Evolutionary conservation across 1,140 invertebrate species (phyloP), one percentile per base, ranked within the genome.

Genomic region (Diorhabda carinulata): DNA sequence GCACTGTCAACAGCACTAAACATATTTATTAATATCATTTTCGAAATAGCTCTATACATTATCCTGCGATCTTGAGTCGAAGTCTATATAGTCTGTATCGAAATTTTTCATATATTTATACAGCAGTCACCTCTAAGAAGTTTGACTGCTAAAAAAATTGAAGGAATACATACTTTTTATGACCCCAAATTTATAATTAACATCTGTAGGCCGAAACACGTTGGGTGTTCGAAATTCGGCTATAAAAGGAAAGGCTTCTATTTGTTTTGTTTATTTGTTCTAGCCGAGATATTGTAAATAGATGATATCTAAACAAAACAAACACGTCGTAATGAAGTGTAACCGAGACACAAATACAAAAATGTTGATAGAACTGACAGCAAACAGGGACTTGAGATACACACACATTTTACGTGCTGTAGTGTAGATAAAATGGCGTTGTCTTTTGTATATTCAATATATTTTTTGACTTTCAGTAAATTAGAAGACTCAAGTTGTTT

Each of bases 241-340:
- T 52, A n/a, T 52, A 52, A 52, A 52, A 52, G 47, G 47, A 52
- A 52, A 52, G n/a, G 47, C 47, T 52, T 52, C 47, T 52, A n/a
- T 52, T 52, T 52, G 47, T 52, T 52, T 52, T 52, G 47, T 52
- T 52, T 52, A 52, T 52, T 52, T 52, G 47, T 52, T 52, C 47
- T 6, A 52, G 47, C 47, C 47, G 47, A 52, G 47, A 52, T 52
- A 52, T 52, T 52, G 47, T 52, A 52, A 52, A 52, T 52, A 52
- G 47, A 52, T 52, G 47, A 52, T 52, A 52, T 52, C 47, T 52
- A 52, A 52, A 52, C n/a, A 52, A 52, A 52, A 52, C 47, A 52
- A 52, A 52, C 47, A 52, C n/a, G 47, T 52, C n/a, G 47, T 52
- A 52, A 52, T 52, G 47, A 52, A 52, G 47, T 25, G 25, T 52